phyloP scores from a whole-genome alignment of 2,113 vertebrate genomes.

The Neomonachus schauinslandi region DNA sequence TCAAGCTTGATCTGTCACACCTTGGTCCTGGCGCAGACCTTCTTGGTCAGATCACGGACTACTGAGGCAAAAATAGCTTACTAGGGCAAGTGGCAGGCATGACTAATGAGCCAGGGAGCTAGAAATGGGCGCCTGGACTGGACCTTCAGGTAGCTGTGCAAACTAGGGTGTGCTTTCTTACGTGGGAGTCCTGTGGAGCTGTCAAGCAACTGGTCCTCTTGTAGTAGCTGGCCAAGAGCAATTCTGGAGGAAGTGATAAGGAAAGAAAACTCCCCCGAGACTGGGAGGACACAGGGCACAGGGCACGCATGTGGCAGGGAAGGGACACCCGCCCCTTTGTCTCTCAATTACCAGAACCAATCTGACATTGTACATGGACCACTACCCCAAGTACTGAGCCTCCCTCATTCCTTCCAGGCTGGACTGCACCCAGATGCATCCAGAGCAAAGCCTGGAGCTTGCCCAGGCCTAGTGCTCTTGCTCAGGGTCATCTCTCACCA shows the following conservation, averaged over 20 bases:
- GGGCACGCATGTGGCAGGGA: rapidly evolving
- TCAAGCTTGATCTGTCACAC: not conserved
- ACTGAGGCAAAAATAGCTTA: not conserved
- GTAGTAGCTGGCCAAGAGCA: not conserved
- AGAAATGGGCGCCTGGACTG: not conserved
- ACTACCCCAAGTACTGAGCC: not conserved
- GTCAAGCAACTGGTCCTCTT: not conserved
- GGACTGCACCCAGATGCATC: not conserved
- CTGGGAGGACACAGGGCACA: not conserved
- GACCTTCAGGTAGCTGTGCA: not conserved
- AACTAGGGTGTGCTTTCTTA: not conserved
- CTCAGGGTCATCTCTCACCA: not conserved
- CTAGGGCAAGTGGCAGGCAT: not conserved
- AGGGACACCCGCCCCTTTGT: not conserved
- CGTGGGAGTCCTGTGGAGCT: not conserved
- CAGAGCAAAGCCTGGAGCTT: not conserved
- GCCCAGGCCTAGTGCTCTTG: not conserved
- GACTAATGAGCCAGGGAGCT: not conserved
- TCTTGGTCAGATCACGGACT: constrained; percentile 5
- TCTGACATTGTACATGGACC: not conserved
- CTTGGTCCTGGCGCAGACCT: not conserved
- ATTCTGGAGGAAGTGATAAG: not conserved
- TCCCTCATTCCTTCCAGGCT: not conserved
- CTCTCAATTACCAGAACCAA: not conserved
- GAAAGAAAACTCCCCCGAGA: not conserved